Evolutionary conservation across 1,140 invertebrate genomes (phyloP), one percentile per base, ranked within the genome.

Genomic region (Lanistes nyassanus): DNA sequence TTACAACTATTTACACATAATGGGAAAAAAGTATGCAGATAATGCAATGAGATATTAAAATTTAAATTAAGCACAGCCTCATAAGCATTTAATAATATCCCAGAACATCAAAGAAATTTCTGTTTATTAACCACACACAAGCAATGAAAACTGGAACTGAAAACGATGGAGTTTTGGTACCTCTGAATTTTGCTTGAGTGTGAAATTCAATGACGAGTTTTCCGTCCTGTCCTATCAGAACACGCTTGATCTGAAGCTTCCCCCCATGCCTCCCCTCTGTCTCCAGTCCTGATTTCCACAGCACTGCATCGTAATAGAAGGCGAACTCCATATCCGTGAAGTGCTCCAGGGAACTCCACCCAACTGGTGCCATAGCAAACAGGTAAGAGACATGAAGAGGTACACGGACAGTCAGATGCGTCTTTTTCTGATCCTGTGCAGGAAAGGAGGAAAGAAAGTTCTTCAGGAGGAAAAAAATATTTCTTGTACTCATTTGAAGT

Each of bases 331-430:
- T 83, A 80, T 90, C 89, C 37, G 90, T 90, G 26, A 84, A 84
- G 71, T 91, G 90, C 66, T 91, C 90, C 42, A 91, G 76, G 5
- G 89, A 88, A 3, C 87, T 86, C 90, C 90, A 91, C 5, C 90
- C 89, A 72, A 84, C 82, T 7, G 89, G 88, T 4, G 89, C 84
- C 51, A 88, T 84, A 19, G 85, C 82, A 79, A 88, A 89, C 37
- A 91, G 80, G 74, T 90, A 90, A 2, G 90, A 90, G 26, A 91
- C 88, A 80, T 90, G 88, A 26, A 91, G 76, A 23, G 91, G 91
- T 11, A 91, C 87, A 3, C 84, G 80, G 7, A 91, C 87, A 13
- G 90, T 90, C 29, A 91, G 77, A 76, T 89, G 88, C 0, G 85
- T 90, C 80, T 89, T 79, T 13, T 84, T 86, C n/a, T 79, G 74